Evolutionary conservation across 2,888 invertebrate species (phyloP), one percentile per base, ranked within the genome.

Genomic region (Crossocerus cetratus): DNA sequence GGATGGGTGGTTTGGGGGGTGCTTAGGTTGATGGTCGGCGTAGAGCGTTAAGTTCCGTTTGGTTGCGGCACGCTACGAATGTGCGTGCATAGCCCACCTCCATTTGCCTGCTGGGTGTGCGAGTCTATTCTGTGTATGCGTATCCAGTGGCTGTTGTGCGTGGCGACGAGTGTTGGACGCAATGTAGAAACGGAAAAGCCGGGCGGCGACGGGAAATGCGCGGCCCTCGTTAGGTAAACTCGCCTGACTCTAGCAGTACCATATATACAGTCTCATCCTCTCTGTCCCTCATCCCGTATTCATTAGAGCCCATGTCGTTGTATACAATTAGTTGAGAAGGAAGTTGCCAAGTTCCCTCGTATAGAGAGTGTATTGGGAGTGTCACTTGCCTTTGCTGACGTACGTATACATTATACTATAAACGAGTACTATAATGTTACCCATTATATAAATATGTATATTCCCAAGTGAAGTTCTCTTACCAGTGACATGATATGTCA

Each of bases 141-240:
- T 11, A 2, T 62, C 32, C 32, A 32, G 45, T 65, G 49, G 62
- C 74, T 53, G 68, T 56, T 22, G 55, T 55, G 18, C 14, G 20
- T 20, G 18, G 55, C 13, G 32, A 32, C 32, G 32, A 32, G 32
- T 32, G 32, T 32, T 32, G 32, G 20, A 21, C 56, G 53, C 18
- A 55, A 54, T 32, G 32, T 55, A 61, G 82, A 72, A 82, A 82
- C 82, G 81, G 82, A 82, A 82, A 71, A 74, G 69, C 61, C 82
- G 70, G 69, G 74, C 80, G 81, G 77, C 69, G 72, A 74, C 80
- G 70, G 81, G 79, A 77, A 81, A 71, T 66, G 73, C 32, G 32
- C 80, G 73, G 72, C 80, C 11, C 49, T 81, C 79, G 81, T 81
- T 84, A 78, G 76, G 74, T 76, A 78, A 83, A 76, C 49, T 32